phyloP scores from a whole-genome alignment of 2,113 vertebrate genomes.

The Crypturellus undulatus region DNA sequence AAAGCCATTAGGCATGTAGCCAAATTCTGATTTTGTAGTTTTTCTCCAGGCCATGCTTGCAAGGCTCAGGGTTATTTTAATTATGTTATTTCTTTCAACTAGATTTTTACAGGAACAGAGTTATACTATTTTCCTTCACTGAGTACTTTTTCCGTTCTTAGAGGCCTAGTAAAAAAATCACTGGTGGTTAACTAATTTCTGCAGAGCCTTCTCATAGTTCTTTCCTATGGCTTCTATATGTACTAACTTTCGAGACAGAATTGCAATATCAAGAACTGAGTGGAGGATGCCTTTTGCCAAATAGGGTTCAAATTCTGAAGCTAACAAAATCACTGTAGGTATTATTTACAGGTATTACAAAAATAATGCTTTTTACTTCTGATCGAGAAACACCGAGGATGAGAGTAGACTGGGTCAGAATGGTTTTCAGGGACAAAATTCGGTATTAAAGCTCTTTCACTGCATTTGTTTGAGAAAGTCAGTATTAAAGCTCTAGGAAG shows the following conservation, averaged over 20 bases:
- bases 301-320: neutral
- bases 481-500: neutral
- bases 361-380: fast-evolving
- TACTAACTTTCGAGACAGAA: neutral
- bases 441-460: neutral
- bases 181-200: neutral
- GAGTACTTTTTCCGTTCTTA: neutral
- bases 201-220: neutral
- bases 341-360: neutral
- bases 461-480: neutral
- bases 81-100: conserved; percentile 80
- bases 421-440: neutral
- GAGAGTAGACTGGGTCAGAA: neutral
- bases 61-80: conserved; percentile 79
- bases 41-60: conserved; percentile 76
- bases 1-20: conserved; percentile 76
- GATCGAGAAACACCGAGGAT: neutral
- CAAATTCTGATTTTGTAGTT: conserved; percentile 80
- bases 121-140: neutral
- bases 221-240: neutral
- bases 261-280: neutral
- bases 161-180: neutral
- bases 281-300: neutral
- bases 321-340: neutral
- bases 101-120: conserved; percentile 21